phyloP scores from a whole-genome alignment of 2,888 invertebrate genomes.

The Odontomyia ornata region DNA sequence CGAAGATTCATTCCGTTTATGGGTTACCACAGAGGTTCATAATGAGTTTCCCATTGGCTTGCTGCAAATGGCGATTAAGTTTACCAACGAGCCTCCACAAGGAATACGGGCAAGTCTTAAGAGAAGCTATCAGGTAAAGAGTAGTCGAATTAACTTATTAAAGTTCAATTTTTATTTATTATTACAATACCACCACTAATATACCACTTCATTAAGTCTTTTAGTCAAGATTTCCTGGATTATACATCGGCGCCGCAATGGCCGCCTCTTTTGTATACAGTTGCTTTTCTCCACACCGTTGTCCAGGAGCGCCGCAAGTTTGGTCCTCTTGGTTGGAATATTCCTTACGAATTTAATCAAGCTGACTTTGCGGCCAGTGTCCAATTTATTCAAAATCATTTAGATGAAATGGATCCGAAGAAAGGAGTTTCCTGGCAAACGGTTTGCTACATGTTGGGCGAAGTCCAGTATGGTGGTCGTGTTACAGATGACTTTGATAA shows the following conservation, averaged over 20 bases:
- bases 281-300: conserved; percentile 94
- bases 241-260: conserved; percentile 91
- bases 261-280: conserved; percentile 92
- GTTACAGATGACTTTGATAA: conserved; percentile 98
- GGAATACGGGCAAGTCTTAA: conserved; percentile 94
- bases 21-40: conserved; percentile 96
- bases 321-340: conserved; percentile 96
- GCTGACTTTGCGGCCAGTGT: conserved; percentile 95
- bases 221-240: conserved; percentile 85
- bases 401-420: conserved; percentile 96
- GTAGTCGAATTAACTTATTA: not conserved
- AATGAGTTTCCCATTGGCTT: conserved; percentile 90
- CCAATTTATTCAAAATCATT: conserved; percentile 94
- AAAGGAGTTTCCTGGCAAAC: conserved; percentile 98
- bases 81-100: conserved; percentile 97
- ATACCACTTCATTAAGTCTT: conserved; percentile 54
- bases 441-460: conserved; percentile 96
- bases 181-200: not conserved
- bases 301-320: conserved; percentile 96
- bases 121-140: conserved; percentile 81
- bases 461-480: conserved; percentile 87
- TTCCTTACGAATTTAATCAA: conserved; percentile 94
- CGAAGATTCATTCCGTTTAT: conserved; percentile 84
- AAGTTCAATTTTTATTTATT: not conserved
- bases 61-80: conserved; percentile 93